These are phyloP conservation scores for Nymphicus hollandicus DNA, from an alignment of 2,113 vertebrate species.

Conservation along the genomic window DNA sequence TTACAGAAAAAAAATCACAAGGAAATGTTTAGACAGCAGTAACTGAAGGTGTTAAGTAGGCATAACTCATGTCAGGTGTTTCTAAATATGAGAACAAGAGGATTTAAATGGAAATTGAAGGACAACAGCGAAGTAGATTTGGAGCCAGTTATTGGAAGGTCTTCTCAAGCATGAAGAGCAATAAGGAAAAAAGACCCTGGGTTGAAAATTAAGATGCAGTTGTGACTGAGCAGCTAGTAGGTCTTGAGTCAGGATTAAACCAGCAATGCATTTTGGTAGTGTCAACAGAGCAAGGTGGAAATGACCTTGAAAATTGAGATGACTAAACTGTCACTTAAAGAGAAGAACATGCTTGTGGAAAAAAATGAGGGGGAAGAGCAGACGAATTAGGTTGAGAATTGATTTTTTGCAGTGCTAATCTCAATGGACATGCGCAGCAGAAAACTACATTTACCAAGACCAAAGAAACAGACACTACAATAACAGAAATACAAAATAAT, in stretches of 20 bases:
- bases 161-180: neutral
- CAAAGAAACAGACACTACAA: neutral
- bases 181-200: neutral
- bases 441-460: neutral
- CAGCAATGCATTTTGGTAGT: neutral
- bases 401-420: neutral
- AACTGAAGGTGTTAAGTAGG: neutral
- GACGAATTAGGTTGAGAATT: neutral
- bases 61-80: neutral
- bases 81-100: neutral
- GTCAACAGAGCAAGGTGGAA: neutral
- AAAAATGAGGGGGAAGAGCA: neutral
- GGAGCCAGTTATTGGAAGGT: neutral
- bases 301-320: neutral
- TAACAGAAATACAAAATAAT: neutral
- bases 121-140: neutral
- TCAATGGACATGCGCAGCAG: neutral
- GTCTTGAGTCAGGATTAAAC: neutral
- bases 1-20: neutral
- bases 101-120: neutral
- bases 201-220: neutral
- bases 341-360: neutral
- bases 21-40: neutral
- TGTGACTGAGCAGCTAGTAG: neutral
- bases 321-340: neutral